Conservation (phyloP, 2,797 vertebrate species). For the Anomalospiza imberbis region DNA sequence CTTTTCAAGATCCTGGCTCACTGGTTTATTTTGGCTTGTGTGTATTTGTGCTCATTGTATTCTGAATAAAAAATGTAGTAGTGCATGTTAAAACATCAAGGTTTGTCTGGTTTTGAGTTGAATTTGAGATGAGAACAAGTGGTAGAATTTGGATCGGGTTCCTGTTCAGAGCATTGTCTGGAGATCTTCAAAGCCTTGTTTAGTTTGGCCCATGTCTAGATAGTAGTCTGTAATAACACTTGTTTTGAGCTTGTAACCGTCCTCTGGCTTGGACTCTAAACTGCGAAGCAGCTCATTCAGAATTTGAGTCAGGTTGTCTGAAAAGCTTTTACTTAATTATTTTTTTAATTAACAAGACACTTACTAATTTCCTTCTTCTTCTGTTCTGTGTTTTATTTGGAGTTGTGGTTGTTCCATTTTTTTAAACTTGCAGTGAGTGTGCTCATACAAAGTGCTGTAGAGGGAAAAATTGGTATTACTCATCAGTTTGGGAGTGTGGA, state of each 20-base stretch:
- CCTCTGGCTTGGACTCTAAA: slow-evolving; percentile 25
- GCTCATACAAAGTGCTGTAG: neutral
- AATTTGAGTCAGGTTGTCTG: slow-evolving; percentile 44
- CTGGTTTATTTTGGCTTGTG: slow-evolving; percentile 23
- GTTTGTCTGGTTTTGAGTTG: slow-evolving; percentile 24
- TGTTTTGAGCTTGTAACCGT: slow-evolving; percentile 30
- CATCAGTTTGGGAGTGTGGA: neutral
- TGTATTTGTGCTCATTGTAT: neutral
- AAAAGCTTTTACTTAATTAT: slow-evolving; percentile 55
- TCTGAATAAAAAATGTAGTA: neutral
- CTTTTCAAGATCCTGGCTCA: neutral
- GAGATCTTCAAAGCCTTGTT: slow-evolving; percentile 55
- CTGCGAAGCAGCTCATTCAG: slow-evolving; percentile 11
- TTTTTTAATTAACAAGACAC: slow-evolving; percentile 58
- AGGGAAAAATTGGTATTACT: neutral
- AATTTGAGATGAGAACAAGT: slow-evolving; percentile 32
- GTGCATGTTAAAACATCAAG: neutral
- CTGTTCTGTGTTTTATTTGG: slow-evolving; percentile 23
- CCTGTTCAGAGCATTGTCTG: neutral
- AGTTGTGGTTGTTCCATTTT: neutral
- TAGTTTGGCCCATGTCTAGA: slow-evolving; percentile 42
- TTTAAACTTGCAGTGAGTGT: neutral
- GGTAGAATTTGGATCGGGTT: slow-evolving; percentile 31
- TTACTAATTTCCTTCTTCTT: slow-evolving; percentile 20
- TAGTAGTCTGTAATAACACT: slow-evolving; percentile 50